Evolutionary conservation across 2,797 vertebrate species (phyloP).

Genomic region (Caiman crocodilus): DNA sequence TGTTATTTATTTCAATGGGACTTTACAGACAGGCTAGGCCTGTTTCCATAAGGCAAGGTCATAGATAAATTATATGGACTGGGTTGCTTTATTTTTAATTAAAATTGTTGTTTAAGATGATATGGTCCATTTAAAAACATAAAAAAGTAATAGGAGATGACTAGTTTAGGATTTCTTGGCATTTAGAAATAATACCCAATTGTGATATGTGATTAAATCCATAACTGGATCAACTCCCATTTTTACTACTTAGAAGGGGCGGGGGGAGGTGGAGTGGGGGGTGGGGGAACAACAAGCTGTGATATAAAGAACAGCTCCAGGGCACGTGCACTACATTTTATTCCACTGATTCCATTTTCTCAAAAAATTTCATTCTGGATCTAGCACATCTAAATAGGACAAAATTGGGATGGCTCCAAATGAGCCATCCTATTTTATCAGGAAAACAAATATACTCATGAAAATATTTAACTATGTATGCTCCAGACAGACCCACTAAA

Average conservation of each 20-base stretch:
- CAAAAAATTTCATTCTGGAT: constrained; percentile 55
- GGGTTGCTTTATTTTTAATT: neutral
- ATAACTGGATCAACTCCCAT: constrained; percentile 47
- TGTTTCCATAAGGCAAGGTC: neutral
- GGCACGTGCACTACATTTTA: constrained; percentile 58
- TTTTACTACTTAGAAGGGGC: neutral
- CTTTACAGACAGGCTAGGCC: neutral
- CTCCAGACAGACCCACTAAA: constrained; percentile 47
- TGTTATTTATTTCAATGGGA: constrained; percentile 1
- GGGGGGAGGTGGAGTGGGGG: constrained; percentile 18
- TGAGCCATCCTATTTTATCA: constrained; percentile 54
- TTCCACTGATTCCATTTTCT: constrained; percentile 67
- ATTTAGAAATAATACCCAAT: constrained; percentile 18
- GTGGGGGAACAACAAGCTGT: constrained; percentile 40
- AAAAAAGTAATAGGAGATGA: neutral
- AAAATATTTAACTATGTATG: constrained; percentile 54
- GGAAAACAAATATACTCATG: constrained; percentile 36
- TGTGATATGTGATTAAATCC: constrained; percentile 29
- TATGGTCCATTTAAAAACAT: constrained; percentile 3
- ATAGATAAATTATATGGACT: neutral
- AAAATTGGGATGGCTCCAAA: constrained; percentile 56
- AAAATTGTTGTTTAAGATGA: constrained; percentile 53
- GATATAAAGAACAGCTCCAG: constrained; percentile 16
- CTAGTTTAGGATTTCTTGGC: neutral
- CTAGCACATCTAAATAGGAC: constrained; percentile 24